Conservation (phyloP, 2,888 invertebrate genomes). For the Xanthorhoe designata region DNA sequence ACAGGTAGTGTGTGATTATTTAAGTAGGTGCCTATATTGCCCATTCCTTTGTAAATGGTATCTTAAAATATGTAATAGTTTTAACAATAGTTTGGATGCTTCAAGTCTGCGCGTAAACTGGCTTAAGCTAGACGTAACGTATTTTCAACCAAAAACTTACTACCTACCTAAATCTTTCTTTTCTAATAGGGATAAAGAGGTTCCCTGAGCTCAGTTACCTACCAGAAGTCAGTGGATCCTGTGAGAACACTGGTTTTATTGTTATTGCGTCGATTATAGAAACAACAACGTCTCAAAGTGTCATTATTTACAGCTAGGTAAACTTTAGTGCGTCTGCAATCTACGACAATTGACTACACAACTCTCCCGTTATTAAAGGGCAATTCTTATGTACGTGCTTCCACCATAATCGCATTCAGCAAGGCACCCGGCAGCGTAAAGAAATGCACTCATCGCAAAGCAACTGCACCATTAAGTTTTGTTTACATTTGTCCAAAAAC, state of each 20-base stretch:
- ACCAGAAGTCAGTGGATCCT: background rate
- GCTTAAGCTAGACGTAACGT: too few relatives aligned
- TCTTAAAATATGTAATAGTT: too few relatives aligned
- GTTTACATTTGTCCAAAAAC: conserved; percentile 50
- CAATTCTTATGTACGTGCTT: conserved; percentile 78
- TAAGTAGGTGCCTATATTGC: too few relatives aligned
- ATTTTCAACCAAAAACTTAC: too few relatives aligned
- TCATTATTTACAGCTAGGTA: conserved; percentile 82
- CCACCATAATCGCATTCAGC: conserved; percentile 72
- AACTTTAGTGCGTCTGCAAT: conserved; percentile 74
- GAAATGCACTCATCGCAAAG: conserved; percentile 49
- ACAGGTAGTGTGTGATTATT: too few relatives aligned
- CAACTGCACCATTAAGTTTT: conserved; percentile 54
- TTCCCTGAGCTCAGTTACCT: background rate
- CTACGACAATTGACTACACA: conserved; percentile 75
- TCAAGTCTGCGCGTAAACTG: too few relatives aligned
- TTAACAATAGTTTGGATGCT: too few relatives aligned
- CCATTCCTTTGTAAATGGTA: too few relatives aligned
- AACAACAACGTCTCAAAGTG: conserved; percentile 70
- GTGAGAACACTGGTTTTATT: conserved; percentile 18
- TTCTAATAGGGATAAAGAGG: too few relatives aligned
- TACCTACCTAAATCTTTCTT: too few relatives aligned
- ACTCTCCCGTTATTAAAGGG: conserved; percentile 79
- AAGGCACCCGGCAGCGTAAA: conserved; percentile 60
- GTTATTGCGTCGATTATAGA: conserved; percentile 58